Percentiles rank a stretch among this genome's conserved stretches.
phyloP scores from a whole-genome alignment of 2,888 invertebrate genomes.

The Plagodis pulveraria region DNA sequence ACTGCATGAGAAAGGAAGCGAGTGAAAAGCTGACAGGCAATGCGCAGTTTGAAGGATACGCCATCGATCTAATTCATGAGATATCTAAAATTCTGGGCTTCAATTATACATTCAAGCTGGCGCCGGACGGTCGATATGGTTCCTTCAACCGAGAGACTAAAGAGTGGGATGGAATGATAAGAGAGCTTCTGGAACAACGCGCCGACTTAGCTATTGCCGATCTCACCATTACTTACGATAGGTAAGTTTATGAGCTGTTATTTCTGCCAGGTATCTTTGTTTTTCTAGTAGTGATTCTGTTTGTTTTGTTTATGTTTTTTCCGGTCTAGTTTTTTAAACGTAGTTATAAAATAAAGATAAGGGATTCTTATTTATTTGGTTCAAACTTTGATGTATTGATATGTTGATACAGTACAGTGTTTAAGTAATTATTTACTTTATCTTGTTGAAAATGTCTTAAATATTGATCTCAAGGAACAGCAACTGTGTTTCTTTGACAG shows the following conservation, averaged over 20 bases:
- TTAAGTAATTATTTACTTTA: too few species aligned
- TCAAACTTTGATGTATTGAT: too few species aligned
- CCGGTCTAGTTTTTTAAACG: too few species aligned
- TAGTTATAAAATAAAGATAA: too few species aligned
- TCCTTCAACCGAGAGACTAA: conserved; percentile 92
- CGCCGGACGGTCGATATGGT: conserved; percentile 94
- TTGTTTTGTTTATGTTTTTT: background rate
- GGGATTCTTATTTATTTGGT: too few species aligned
- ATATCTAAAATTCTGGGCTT: conserved; percentile 94
- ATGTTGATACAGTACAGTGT: too few species aligned
- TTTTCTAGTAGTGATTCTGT: background rate
- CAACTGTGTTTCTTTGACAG: too few species aligned
- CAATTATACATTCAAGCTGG: conserved; percentile 94
- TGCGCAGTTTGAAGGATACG: conserved; percentile 97
- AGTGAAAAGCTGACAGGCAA: conserved; percentile 94
- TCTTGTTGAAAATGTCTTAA: too few species aligned
- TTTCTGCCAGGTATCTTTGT: background rate
- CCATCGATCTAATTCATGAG: conserved; percentile 96
- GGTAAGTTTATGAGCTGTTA: conserved; percentile 72
- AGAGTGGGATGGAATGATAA: conserved; percentile 97
- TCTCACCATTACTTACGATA: conserved; percentile 97
- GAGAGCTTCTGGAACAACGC: conserved; percentile 93
- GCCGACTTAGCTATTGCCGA: conserved; percentile 98
- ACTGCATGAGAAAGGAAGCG: conserved; percentile 96
- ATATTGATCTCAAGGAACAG: too few species aligned